Percentiles rank a stretch among this genome's conserved stretches.
Evolutionary conservation across 2,888 invertebrate species (phyloP).

Genomic region (Leptinotarsa juncta): DNA sequence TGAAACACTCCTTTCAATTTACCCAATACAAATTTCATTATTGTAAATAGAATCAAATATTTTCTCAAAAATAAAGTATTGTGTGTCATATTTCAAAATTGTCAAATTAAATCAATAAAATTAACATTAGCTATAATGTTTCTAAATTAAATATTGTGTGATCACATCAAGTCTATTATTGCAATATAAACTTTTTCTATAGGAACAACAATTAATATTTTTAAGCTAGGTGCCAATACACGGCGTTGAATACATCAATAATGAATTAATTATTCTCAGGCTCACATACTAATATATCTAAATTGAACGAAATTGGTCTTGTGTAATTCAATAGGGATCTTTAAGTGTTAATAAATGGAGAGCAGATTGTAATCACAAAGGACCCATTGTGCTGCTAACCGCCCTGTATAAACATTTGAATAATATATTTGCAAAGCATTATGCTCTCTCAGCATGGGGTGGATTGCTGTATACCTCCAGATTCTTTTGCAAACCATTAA

Average conservation of each 20-base stretch:
- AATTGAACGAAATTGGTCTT: slow-evolving; percentile 40
- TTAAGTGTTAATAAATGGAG: slow-evolving; percentile 48
- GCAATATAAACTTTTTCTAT: too few relatives aligned
- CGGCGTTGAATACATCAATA: background rate
- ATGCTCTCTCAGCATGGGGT: slow-evolving; percentile 42
- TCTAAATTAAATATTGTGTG: too few relatives aligned
- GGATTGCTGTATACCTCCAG: slow-evolving; percentile 25
- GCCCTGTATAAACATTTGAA: slow-evolving; percentile 49
- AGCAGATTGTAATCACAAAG: slow-evolving; percentile 50
- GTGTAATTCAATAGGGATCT: slow-evolving; percentile 45
- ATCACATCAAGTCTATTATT: too few relatives aligned
- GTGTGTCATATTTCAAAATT: too few relatives aligned
- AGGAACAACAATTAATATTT: too few relatives aligned
- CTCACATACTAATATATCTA: slow-evolving; percentile 28
- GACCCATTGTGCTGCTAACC: slow-evolving; percentile 46
- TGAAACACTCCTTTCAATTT: too few relatives aligned
- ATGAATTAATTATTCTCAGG: background rate
- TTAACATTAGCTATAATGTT: too few relatives aligned
- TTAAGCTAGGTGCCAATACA: background rate
- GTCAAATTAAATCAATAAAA: too few relatives aligned
- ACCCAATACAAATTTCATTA: too few relatives aligned
- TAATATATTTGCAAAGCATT: slow-evolving; percentile 52
- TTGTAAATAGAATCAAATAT: too few relatives aligned
- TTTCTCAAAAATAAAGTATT: too few relatives aligned
- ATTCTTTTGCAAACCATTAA: slow-evolving; percentile 28